A percentile compares a stretch with the other conserved stretches of the same genome.
Conservation (phyloP, 2,888 invertebrate genomes). For the Peribatodes rhomboidaria region DNA sequence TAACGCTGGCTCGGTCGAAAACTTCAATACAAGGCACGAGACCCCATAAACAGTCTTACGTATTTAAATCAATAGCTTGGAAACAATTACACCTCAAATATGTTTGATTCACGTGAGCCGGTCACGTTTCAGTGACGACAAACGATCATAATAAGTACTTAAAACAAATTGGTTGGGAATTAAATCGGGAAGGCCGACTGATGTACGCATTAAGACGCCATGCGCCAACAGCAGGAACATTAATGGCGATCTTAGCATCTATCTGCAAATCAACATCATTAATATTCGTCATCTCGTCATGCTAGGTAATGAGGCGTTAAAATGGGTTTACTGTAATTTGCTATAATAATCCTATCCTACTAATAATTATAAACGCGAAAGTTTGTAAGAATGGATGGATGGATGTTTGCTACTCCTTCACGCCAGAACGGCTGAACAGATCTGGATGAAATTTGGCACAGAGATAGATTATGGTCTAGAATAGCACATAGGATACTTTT, state of each 20-base stretch:
- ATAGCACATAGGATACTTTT: too few species aligned
- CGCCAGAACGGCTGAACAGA: too few species aligned
- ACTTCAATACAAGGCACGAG: not conserved
- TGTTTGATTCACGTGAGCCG: conserved; percentile 36
- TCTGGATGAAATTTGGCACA: too few species aligned
- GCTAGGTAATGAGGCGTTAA: not conserved
- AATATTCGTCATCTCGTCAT: not conserved
- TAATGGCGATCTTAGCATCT: not conserved
- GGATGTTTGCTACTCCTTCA: too few species aligned
- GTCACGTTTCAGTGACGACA: conserved; percentile 35
- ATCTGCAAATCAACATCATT: not conserved
- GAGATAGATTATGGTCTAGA: too few species aligned
- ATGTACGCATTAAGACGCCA: conserved; percentile 1
- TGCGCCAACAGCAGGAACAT: conserved; percentile 30
- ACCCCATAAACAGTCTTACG: conserved; percentile 6
- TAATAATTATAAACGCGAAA: too few species aligned
- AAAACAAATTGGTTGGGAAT: conserved; percentile 37
- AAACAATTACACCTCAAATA: conserved; percentile 18
- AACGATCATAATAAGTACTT: conserved; percentile 34
- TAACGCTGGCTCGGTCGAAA: too few species aligned
- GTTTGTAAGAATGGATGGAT: too few species aligned
- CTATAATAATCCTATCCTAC: too few species aligned
- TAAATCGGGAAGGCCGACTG: conserved; percentile 37
- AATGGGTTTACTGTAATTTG: not conserved
- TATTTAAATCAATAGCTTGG: conserved; percentile 7